Evolutionary conservation across 2,113 vertebrate species (phyloP).

Genomic region (Misgurnus mizolepis): DNA sequence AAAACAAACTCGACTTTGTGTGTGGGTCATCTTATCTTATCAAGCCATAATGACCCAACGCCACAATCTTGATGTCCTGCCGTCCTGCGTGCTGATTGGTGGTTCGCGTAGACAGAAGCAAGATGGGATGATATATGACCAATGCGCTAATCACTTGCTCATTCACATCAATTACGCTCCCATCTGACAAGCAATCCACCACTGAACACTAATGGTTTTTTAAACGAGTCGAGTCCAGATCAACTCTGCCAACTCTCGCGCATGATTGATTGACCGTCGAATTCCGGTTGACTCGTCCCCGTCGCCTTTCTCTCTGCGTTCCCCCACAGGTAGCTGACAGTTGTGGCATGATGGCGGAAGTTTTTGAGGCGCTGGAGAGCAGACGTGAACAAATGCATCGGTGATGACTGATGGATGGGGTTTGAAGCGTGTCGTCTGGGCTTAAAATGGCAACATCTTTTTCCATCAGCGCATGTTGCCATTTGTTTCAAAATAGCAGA

Average conservation of each 20-base stretch:
- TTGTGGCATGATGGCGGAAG: not conserved
- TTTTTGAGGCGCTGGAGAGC: not conserved
- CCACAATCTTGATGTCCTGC: slow-evolving; percentile 34
- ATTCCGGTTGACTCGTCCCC: slow-evolving; percentile 19
- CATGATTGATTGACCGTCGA: slow-evolving; percentile 51
- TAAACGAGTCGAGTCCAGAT: slow-evolving; percentile 69
- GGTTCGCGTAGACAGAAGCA: slow-evolving; percentile 43
- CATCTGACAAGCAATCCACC: slow-evolving; percentile 63
- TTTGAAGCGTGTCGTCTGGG: slow-evolving; percentile 7
- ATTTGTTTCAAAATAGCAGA: slow-evolving; percentile 16
- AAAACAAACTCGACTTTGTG: too few relatives aligned
- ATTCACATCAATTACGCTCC: slow-evolving; percentile 67
- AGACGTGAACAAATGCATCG: not conserved
- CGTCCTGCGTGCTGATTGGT: slow-evolving; percentile 10
- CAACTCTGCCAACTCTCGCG: slow-evolving; percentile 33
- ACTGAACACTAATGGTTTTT: slow-evolving; percentile 67
- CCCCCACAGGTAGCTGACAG: slow-evolving; percentile 15
- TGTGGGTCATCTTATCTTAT: not conserved
- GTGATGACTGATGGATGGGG: slow-evolving; percentile 3
- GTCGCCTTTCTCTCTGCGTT: not conserved
- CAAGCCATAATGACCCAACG: slow-evolving; percentile 22
- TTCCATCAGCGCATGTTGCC: not conserved
- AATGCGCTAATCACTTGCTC: slow-evolving; percentile 50
- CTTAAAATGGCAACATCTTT: slow-evolving; percentile 22
- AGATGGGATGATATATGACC: slow-evolving; percentile 62